These are phyloP conservation scores for Rosalia funebris DNA, from an alignment of 2,888 invertebrate genomes.

Conservation along the genomic window DNA sequence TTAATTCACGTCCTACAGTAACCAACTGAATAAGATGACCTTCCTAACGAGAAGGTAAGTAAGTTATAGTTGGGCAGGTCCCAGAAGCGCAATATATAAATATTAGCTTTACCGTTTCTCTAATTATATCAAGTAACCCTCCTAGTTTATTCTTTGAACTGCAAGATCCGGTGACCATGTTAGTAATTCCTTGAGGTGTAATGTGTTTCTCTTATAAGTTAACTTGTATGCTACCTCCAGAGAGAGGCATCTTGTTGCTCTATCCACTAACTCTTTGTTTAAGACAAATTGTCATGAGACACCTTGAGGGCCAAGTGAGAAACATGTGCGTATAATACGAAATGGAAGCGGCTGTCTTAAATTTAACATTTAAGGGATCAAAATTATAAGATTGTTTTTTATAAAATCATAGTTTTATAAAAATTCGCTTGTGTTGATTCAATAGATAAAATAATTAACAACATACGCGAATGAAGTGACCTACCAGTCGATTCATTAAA, in stretches of 20 bases:
- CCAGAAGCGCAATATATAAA: slow-evolving; percentile 51
- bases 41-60: slow-evolving; percentile 30
- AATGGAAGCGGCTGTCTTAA: too few species aligned
- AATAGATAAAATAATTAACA: too few species aligned
- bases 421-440: too few species aligned
- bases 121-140: slow-evolving; percentile 57
- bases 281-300: slow-evolving; percentile 42
- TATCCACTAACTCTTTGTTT: slow-evolving; percentile 28
- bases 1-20: background rate
- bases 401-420: too few species aligned
- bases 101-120: slow-evolving; percentile 53
- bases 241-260: slow-evolving; percentile 45
- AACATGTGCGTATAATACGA: too few species aligned
- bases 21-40: background rate
- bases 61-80: slow-evolving; percentile 36
- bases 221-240: slow-evolving; percentile 53
- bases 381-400: too few species aligned
- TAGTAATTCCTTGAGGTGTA: slow-evolving; percentile 62
- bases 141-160: slow-evolving; percentile 60
- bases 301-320: too few species aligned
- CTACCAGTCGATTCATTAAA: too few species aligned
- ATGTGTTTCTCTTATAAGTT: slow-evolving; percentile 61
- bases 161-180: slow-evolving; percentile 60
- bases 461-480: too few species aligned
- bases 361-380: too few species aligned